These are phyloP conservation scores for Gymnothorax javanicus DNA, from an alignment of 2,797 vertebrate species.

Conservation along the genomic window DNA sequence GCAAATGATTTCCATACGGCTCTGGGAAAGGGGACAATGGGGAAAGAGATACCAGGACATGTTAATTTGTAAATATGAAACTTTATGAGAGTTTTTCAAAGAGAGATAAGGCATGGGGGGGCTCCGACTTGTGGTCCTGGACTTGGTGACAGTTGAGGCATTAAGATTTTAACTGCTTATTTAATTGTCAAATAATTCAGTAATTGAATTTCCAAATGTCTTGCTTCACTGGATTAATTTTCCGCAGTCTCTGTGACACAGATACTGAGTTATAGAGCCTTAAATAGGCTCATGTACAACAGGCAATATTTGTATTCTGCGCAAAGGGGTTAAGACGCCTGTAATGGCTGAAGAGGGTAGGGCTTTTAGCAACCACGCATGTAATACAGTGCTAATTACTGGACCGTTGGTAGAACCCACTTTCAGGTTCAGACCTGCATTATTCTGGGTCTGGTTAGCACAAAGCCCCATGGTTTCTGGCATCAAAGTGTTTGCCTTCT, in stretches of 20 bases:
- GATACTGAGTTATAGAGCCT: too few relatives aligned
- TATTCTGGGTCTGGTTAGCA: not conserved
- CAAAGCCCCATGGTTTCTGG: not conserved
- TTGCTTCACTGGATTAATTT: too few relatives aligned
- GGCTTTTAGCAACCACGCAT: conserved; percentile 12
- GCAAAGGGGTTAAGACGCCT: not conserved
- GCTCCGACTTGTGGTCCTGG: not conserved
- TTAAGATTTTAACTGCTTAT: conserved; percentile 12
- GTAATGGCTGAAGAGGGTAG: conserved; percentile 16
- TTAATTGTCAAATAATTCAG: too few relatives aligned
- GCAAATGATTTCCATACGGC: conserved; percentile 29
- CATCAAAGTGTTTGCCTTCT: not conserved
- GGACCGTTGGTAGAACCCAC: not conserved
- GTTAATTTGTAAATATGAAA: conserved; percentile 21
- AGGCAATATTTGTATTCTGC: too few relatives aligned
- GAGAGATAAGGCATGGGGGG: not conserved
- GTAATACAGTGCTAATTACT: conserved; percentile 11
- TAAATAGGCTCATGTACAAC: too few relatives aligned
- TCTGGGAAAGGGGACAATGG: conserved; percentile 31
- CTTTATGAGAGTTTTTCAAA: not conserved
- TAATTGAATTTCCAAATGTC: too few relatives aligned
- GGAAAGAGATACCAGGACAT: conserved; percentile 10
- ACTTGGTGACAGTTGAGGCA: not conserved
- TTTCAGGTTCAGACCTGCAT: conserved; percentile 15
- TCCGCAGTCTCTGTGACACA: too few relatives aligned